Conservation (phyloP, 2,797 vertebrate species). For the Podarcis siculus region DNA sequence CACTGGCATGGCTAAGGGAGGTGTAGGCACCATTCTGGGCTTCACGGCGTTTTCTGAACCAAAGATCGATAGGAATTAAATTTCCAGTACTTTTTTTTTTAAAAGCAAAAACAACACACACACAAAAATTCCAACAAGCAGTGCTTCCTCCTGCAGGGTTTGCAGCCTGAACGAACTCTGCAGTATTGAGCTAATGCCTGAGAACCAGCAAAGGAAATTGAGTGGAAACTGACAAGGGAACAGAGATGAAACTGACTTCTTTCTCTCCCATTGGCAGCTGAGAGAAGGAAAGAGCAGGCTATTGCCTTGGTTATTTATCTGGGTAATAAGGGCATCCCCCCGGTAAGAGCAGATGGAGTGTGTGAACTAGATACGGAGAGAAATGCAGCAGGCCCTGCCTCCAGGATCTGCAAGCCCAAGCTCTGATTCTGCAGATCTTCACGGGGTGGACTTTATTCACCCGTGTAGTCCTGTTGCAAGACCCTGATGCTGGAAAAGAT, state of each 20-base stretch:
- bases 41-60: not conserved
- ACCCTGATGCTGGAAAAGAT: too few relatives aligned
- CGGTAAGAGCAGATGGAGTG: not conserved
- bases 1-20: not conserved
- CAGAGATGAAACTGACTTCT: not conserved
- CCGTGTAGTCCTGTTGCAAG: not conserved
- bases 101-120: constrained; percentile 4
- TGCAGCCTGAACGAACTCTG: constrained; percentile 22
- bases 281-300: not conserved
- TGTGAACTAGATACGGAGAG: constrained; percentile 13
- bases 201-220: constrained; percentile 17
- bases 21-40: not conserved
- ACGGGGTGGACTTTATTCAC: not conserved
- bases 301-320: constrained; percentile 18
- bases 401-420: not conserved
- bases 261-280: not conserved
- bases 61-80: not conserved
- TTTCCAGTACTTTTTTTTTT: constrained; percentile 20
- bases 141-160: not conserved
- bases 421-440: not conserved
- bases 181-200: not conserved
- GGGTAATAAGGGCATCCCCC: constrained; percentile 17
- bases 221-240: constrained; percentile 9
- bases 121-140: not conserved
- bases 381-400: not conserved